A percentile compares a stretch with the other conserved stretches of the same genome.
These are phyloP conservation scores for Sitta carolinensis DNA, from an alignment of 2,797 vertebrate genomes.

Conservation along the genomic window DNA sequence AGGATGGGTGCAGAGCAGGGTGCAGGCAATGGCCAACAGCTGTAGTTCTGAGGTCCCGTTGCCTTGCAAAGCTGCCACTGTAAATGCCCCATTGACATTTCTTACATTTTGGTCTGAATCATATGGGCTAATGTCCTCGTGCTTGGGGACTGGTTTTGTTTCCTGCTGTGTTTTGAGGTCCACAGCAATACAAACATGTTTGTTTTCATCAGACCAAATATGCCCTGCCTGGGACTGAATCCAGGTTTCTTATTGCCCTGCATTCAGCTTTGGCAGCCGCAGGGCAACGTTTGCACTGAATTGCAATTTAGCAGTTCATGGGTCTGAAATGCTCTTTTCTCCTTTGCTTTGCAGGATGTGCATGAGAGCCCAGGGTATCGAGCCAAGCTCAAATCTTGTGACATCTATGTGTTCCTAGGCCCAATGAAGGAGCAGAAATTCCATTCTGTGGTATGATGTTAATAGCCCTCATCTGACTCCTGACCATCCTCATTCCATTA, in stretches of 20 bases:
- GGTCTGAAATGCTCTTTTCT: not conserved
- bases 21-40: not conserved
- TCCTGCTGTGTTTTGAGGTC: slow-evolving; percentile 5
- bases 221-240: not conserved
- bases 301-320: not conserved
- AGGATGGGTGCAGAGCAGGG: not conserved
- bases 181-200: not conserved
- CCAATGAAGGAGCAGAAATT: not conserved
- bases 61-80: not conserved
- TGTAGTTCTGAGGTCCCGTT: not conserved
- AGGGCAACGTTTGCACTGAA: not conserved
- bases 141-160: not conserved
- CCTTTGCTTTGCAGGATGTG: not conserved
- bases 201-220: slow-evolving; percentile 4
- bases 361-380: not conserved
- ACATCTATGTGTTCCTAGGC: not conserved
- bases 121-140: fast-evolving
- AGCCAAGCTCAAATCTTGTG: not conserved
- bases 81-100: not conserved
- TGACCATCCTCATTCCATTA: not conserved
- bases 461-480: not conserved
- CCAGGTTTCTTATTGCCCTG: not conserved
- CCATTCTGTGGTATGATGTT: not conserved
- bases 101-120: not conserved
- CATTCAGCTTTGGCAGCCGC: not conserved